Evolutionary conservation across 1,140 invertebrate species (phyloP).

Genomic region (Oryctes rhinoceros): DNA sequence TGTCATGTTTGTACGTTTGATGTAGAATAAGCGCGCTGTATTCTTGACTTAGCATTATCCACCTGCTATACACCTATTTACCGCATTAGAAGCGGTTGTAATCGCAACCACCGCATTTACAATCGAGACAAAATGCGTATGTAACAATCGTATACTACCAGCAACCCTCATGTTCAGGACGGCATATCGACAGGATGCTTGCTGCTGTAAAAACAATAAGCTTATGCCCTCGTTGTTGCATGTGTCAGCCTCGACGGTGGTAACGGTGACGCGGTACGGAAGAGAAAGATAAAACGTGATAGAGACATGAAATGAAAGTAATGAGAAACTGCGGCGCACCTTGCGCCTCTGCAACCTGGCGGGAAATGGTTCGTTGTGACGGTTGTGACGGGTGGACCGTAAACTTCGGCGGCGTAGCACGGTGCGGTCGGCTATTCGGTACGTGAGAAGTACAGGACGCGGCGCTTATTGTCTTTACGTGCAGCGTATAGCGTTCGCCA

Average conservation of each 20-base stretch:
- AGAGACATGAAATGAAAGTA: slow-evolving; percentile 37
- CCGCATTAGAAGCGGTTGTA: too few relatives aligned
- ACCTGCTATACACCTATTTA: too few relatives aligned
- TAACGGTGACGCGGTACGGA: slow-evolving; percentile 36
- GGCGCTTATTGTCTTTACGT: slow-evolving; percentile 3
- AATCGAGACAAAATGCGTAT: not conserved
- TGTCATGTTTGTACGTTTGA: too few relatives aligned
- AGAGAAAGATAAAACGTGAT: slow-evolving; percentile 35
- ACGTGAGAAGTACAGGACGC: not conserved
- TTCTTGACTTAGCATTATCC: too few relatives aligned
- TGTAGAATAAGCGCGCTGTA: too few relatives aligned
- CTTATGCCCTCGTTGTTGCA: not conserved
- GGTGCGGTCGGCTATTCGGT: not conserved
- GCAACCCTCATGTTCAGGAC: slow-evolving; percentile 16
- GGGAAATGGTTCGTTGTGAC: slow-evolving; percentile 36
- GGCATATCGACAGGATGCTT: slow-evolving; percentile 33
- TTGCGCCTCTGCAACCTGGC: slow-evolving; percentile 32
- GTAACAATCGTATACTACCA: slow-evolving; percentile 2
- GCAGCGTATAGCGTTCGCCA: not conserved
- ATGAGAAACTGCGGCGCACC: slow-evolving; percentile 36
- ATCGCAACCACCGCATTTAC: not conserved
- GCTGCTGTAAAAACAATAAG: slow-evolving; percentile 20
- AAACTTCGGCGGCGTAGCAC: not conserved
- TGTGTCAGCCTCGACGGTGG: not conserved
- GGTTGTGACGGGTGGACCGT: slow-evolving; percentile 35